Base-by-base conservation (phyloP, 2,888 invertebrate species). In the Zygothrica quintamaculata region DNA sequence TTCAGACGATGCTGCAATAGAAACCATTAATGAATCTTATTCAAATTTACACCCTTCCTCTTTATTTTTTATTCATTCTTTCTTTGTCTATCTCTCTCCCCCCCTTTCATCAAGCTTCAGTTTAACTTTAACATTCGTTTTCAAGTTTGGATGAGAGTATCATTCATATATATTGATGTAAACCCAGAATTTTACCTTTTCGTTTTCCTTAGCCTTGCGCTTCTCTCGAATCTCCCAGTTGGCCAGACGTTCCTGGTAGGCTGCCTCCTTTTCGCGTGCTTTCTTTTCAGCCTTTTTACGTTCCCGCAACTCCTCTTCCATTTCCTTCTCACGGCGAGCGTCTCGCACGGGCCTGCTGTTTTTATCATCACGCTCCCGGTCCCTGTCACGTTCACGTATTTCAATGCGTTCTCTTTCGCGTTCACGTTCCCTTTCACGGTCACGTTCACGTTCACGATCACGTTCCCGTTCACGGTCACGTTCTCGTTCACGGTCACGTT, bases 191-290 rank as follows among this genome's bases (percentile, higher is more conserved):
- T 15, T 50, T 36, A 79, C 78, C 90, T 96, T 96, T 82, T 96
- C 97, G 90, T 97, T 95, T 86, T 99, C 98, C 91, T 97, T 96
- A 15, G 94, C 93, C 91, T 97, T 97, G 88, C 98, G 94, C 11
- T 96, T 93, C 91, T 99, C 98, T 69, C 98, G 93, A 0, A 93
- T 93, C 92, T 98, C 98, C 98, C 98, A 99, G 77, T 92, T 92
- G 42, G 92, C 91, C 16, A 93, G 92, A 91, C 96, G 92, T 92
- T 96, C 97, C 92, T 99, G 98, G 91, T 99, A 99, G n/a, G 97
- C 96, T 26, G 96, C 96, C 91, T 99, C 99, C 91, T 98, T 98
- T 89, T 99, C 98, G 8, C 98, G 92, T 0, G 98, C 96, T 91
- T 96, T 95, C 90, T 98, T 95, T 89, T 99, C 98, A 4, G 95